Conservation (phyloP, 2,797 vertebrate genomes). For the Gastrophryne carolinensis region DNA sequence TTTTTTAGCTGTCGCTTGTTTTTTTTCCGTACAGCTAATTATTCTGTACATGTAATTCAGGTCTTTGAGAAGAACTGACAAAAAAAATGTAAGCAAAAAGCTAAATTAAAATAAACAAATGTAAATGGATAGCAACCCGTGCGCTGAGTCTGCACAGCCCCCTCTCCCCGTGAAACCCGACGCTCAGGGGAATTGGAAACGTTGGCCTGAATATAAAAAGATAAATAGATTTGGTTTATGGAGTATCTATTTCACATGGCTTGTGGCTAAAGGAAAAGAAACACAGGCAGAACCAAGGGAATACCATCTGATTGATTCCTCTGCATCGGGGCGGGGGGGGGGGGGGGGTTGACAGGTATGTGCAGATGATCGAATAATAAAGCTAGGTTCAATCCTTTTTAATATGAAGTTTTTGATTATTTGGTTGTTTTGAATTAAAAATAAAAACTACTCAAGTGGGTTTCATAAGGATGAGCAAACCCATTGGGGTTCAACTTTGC, state of each 20-base stretch:
- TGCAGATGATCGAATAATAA: too few relatives aligned
- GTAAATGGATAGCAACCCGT: neutral
- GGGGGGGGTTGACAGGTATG: too few relatives aligned
- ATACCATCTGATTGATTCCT: too few relatives aligned
- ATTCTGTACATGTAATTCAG: neutral
- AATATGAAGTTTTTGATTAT: too few relatives aligned
- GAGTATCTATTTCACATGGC: conserved; percentile 29
- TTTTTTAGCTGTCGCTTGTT: too few relatives aligned
- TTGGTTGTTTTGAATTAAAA: too few relatives aligned
- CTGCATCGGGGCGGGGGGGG: too few relatives aligned
- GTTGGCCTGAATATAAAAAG: conserved; percentile 28
- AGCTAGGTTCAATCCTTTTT: too few relatives aligned
- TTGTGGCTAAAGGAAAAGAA: neutral
- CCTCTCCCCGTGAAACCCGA: conserved; percentile 9
- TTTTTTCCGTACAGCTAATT: neutral
- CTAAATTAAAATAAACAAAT: neutral
- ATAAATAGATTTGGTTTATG: conserved; percentile 38
- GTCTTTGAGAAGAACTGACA: neutral
- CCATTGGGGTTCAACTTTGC: too few relatives aligned
- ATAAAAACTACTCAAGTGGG: too few relatives aligned
- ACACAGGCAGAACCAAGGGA: conserved; percentile 15
- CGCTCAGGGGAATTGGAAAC: conserved; percentile 1
- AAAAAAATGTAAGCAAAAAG: neutral
- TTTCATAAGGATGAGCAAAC: too few relatives aligned
- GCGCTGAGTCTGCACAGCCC: neutral